These are phyloP conservation scores for Lasiurus borealis DNA, from an alignment of 2,113 vertebrate species.

Conservation along the genomic window DNA sequence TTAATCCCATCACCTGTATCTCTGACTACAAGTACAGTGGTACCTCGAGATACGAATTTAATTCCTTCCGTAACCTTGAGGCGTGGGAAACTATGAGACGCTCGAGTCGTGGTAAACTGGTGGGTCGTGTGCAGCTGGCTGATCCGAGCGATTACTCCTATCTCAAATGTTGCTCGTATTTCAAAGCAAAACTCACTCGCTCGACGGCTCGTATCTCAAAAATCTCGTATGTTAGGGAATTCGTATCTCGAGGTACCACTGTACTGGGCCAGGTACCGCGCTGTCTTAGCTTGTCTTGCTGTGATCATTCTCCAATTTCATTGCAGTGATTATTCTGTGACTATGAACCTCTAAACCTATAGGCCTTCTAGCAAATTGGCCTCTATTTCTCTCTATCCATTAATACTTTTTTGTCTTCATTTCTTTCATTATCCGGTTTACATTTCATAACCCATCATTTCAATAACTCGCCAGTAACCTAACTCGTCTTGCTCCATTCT, in stretches of 20 bases:
- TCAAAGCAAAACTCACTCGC: no score
- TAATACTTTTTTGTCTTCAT: background rate
- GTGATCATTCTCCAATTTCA: background rate
- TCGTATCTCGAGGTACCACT: no score
- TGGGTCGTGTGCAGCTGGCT: no score
- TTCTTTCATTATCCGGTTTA: background rate
- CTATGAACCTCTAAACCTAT: background rate
- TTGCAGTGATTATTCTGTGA: background rate
- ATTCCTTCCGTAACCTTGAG: no score
- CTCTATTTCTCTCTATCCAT: background rate
- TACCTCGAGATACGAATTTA: no score
- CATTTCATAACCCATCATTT: background rate
- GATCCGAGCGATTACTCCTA: no score
- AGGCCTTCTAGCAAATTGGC: background rate
- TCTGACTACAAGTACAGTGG: background rate
- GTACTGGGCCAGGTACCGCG: accelerated
- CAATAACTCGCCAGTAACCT: background rate
- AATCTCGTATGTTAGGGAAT: no score
- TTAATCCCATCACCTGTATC: background rate
- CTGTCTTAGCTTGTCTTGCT: background rate
- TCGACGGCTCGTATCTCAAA: no score
- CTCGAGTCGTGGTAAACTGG: no score
- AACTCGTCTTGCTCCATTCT: background rate
- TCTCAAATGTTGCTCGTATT: no score
- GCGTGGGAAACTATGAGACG: no score